Evolutionary conservation across 2,888 invertebrate genomes (phyloP).

Genomic region (Drosophila ezoana): DNA sequence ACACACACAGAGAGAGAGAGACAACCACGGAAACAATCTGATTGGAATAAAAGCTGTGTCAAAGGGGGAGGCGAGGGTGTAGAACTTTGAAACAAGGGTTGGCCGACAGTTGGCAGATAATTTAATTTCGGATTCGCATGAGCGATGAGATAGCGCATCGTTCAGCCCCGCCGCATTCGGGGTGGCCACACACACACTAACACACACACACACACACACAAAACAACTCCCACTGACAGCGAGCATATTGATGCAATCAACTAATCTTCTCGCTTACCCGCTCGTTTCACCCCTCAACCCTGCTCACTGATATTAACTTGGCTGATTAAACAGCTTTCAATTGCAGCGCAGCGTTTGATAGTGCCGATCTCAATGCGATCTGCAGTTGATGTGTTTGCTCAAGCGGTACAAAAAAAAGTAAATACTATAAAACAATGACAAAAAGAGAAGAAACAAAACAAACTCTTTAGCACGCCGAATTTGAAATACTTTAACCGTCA

Average conservation of each 20-base stretch:
- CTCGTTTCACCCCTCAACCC: conserved; percentile 38
- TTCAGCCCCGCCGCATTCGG: conserved; percentile 15
- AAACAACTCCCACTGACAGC: conserved; percentile 54
- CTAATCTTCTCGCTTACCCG: conserved; percentile 84
- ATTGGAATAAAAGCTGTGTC: conserved; percentile 79
- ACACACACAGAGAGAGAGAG: conserved; percentile 53
- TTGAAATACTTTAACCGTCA: not conserved
- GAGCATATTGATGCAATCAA: conserved; percentile 85
- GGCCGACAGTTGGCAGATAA: conserved; percentile 83
- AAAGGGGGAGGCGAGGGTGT: conserved; percentile 13
- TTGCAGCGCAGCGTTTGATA: conserved; percentile 30
- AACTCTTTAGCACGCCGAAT: not conserved
- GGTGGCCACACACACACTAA: conserved; percentile 24
- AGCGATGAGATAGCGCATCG: conserved; percentile 71
- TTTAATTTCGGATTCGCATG: conserved; percentile 84
- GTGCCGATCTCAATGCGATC: conserved; percentile 47
- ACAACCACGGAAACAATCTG: conserved; percentile 83
- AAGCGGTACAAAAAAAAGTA: conserved; percentile 23
- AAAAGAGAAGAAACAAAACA: not conserved
- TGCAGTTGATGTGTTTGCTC: conserved; percentile 54
- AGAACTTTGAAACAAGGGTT: conserved; percentile 79
- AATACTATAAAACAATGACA: not conserved
- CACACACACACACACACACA: not conserved
- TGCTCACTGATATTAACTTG: conserved; percentile 16
- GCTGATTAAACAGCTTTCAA: conserved; percentile 57